phyloP scores from a whole-genome alignment of 2,797 vertebrate species.

The Eleutherodactylus coqui region DNA sequence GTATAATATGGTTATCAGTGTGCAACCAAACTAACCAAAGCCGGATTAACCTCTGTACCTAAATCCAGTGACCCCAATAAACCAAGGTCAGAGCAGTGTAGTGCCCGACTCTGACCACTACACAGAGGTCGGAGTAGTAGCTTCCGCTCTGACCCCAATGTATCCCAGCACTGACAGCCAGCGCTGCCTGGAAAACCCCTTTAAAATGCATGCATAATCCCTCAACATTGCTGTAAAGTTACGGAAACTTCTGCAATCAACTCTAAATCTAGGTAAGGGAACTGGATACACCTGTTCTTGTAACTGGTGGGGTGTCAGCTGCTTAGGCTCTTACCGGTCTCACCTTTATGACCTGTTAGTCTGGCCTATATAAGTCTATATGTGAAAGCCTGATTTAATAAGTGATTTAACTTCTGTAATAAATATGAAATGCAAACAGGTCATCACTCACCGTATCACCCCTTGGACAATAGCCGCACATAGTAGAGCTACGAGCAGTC shows the following conservation, averaged over 20 bases:
- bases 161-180: no score
- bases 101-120: no score
- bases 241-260: background rate
- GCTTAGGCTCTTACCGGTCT: background rate
- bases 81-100: no score
- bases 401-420: background rate
- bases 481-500: constrained; percentile 3
- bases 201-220: no score
- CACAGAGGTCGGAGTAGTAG: no score
- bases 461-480: constrained; percentile 35
- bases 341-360: no score
- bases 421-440: background rate
- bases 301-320: background rate
- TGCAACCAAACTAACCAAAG: background rate
- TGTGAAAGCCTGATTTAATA: no score
- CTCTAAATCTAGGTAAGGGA: background rate
- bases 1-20: background rate
- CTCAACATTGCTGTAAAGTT: background rate
- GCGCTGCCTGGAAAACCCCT: no score
- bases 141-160: no score
- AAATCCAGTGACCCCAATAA: background rate
- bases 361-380: no score
- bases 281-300: background rate
- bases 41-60: background rate
- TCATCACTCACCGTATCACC: constrained; percentile 50